Percentiles rank a stretch among this genome's conserved stretches.
These are phyloP conservation scores for Thalassarche chlororhynchos DNA, from an alignment of 2,113 vertebrate genomes.

Conservation along the genomic window DNA sequence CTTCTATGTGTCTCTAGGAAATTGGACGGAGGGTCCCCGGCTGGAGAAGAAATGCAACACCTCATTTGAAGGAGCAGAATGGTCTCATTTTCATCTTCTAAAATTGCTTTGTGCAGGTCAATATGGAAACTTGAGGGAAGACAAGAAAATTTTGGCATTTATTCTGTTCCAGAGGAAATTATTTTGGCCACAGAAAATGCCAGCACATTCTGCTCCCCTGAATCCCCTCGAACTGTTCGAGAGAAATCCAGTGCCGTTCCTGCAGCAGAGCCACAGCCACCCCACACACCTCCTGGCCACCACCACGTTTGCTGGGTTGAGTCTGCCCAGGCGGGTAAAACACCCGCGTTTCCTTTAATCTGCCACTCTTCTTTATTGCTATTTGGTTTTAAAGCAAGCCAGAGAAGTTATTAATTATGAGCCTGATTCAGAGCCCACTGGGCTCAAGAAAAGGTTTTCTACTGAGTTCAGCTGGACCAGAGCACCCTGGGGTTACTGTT, in stretches of 20 bases:
- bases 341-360: not conserved
- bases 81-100: not conserved
- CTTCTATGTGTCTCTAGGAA: not conserved
- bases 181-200: not conserved
- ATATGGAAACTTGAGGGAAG: not conserved
- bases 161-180: not conserved
- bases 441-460: not conserved
- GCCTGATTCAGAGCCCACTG: not conserved
- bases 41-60: not conserved
- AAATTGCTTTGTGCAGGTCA: not conserved
- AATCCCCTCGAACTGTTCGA: accelerated
- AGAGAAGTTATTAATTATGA: not conserved
- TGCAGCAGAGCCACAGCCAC: not conserved
- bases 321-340: not conserved
- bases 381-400: not conserved
- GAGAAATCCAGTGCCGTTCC: not conserved
- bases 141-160: not conserved
- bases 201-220: not conserved
- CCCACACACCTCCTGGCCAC: not conserved
- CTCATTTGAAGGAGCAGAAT: not conserved
- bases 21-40: accelerated
- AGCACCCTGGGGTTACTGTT: not conserved
- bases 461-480: not conserved
- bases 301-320: not conserved
- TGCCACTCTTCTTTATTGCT: not conserved